These are phyloP conservation scores for Chinchilla lanigera DNA, from an alignment of 2,113 vertebrate genomes.

Conservation along the genomic window DNA sequence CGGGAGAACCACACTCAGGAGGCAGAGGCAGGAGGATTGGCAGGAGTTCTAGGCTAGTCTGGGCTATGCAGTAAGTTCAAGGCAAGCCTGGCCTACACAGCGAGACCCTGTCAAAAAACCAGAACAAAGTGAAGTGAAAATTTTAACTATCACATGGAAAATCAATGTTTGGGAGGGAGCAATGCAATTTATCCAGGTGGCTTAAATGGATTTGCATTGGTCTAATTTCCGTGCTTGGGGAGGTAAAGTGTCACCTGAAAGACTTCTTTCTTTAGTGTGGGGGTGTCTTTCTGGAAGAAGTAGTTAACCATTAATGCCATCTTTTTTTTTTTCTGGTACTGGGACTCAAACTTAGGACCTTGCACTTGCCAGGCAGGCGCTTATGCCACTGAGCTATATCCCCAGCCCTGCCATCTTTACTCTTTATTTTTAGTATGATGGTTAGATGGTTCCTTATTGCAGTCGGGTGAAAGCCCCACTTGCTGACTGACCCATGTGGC, in stretches of 20 bases:
- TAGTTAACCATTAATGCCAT: too few species aligned
- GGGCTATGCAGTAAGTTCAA: neutral
- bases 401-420: neutral
- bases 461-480: neutral
- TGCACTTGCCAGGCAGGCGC: too few species aligned
- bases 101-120: neutral
- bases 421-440: neutral
- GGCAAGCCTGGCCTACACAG: neutral
- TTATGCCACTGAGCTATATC: too few species aligned
- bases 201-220: neutral
- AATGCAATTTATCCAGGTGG: neutral
- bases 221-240: neutral
- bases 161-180: neutral
- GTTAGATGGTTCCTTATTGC: neutral
- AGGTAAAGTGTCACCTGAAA: neutral
- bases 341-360: too few species aligned
- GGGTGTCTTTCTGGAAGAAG: neutral
- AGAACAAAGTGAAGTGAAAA: neutral
- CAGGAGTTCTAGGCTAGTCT: neutral
- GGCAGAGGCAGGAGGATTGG: neutral
- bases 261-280: neutral
- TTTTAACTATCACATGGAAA: neutral
- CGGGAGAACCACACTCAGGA: neutral
- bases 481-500: neutral
- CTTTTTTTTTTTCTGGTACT: too few species aligned